Evolutionary conservation across 92 coral and sea anemone species (phyloP), one percentile per base, ranked within the genome.

Genomic region (Parazoanthus atlanticus): DNA sequence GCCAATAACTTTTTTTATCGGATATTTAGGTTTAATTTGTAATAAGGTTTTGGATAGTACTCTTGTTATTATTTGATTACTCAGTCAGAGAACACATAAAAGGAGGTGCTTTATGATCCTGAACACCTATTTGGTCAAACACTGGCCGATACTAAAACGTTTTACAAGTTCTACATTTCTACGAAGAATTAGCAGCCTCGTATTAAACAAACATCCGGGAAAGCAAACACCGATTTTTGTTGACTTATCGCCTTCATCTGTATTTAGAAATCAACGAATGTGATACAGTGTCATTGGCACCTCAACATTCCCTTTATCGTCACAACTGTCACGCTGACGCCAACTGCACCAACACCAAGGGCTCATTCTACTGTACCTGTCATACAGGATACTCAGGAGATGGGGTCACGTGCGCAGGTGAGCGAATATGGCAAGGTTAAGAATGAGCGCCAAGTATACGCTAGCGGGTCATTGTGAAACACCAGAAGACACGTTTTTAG

Each of bases 381-480:
- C 91, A 85, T 77, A 81, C 91, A 86, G 98, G 98, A 85, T 96
- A 90, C 82, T 92, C 96, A 29, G 98, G 98, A 72, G 76, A 96
- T 88, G 98, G 98, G 76, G 40, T 72, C 76, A 72, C 40, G 76
- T 72, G 76, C 23, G 38, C 0, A 29, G 76, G 76, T 72, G 33
- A 72, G 76, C 3, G 9, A 72, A n/a, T n/a, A 23, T 70, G 2
- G 74, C 33, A 70, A 70, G 74, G 6, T 70, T 7, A 3, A 13
- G n/a, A 26, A 12, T 12, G 23, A n/a, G 23, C 34, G 74, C 74
- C 23, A 70, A 70, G 30, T 30, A n/a, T n/a, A 69, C 31, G 25
- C 71, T 65, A 12, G 25, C 29, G 3, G 1, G 6, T 25, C 31
- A 26, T 11, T 69, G 10, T 69, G 10, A n/a, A 69, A 69, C 15